A percentile compares a stretch with the other conserved stretches of the same genome.
These are phyloP conservation scores for Cephus spinipes DNA, from an alignment of 2,888 invertebrate genomes.

Conservation along the genomic window DNA sequence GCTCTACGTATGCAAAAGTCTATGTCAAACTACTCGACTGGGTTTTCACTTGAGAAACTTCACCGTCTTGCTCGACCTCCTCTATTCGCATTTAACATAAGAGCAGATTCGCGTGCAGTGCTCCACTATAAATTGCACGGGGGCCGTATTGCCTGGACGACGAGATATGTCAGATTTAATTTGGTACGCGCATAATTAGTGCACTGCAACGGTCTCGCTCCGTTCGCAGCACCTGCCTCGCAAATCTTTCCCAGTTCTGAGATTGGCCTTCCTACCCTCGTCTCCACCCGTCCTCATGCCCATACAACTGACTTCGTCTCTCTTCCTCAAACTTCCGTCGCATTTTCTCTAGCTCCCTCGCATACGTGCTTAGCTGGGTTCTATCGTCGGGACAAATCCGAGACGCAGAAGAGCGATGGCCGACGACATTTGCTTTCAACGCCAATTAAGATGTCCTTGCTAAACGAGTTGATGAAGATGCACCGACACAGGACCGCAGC, in stretches of 20 bases:
- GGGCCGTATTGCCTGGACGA: conserved; percentile 28
- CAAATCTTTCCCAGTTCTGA: conserved; percentile 35
- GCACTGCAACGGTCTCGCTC: conserved; percentile 57
- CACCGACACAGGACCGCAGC: neutral
- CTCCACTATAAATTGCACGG: conserved; percentile 35
- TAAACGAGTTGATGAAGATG: conserved; percentile 45
- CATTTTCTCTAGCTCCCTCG: conserved; percentile 17
- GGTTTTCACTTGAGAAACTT: no score
- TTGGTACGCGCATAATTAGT: conserved; percentile 60
- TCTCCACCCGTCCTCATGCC: conserved; percentile 16
- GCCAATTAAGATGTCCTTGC: conserved; percentile 60
- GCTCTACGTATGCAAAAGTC: no score
- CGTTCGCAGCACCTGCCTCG: conserved; percentile 62
- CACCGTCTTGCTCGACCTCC: no score
- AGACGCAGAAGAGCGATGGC: conserved; percentile 45
- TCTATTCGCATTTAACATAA: no score
- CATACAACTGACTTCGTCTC: conserved; percentile 16
- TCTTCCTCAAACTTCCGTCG: conserved; percentile 8
- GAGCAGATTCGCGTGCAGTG: neutral
- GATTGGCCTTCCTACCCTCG: conserved; percentile 25
- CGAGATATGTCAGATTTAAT: conserved; percentile 59
- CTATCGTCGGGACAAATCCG: conserved; percentile 51
- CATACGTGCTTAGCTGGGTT: conserved; percentile 7
- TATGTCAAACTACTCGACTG: no score
- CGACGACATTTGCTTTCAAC: conserved; percentile 53